phyloP scores from a whole-genome alignment of 2,888 invertebrate species.

The Drosophila atroscutellata region DNA sequence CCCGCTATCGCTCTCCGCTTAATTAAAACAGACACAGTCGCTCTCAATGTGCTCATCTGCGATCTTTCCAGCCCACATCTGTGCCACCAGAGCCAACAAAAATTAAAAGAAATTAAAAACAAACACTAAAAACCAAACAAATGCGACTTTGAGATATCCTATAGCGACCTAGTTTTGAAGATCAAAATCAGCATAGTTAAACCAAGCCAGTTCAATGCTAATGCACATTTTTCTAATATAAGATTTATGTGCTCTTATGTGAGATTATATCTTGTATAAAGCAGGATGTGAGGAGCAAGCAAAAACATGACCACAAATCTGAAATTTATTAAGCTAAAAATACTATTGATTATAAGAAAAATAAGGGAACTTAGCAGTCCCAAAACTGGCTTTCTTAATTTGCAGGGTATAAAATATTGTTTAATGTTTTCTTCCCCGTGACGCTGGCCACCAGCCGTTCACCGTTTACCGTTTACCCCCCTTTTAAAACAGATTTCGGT shows the following conservation, averaged over 20 bases:
- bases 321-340: background rate
- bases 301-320: background rate
- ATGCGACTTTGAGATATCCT: slow-evolving; percentile 31
- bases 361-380: background rate
- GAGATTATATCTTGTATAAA: background rate
- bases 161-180: background rate
- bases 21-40: slow-evolving; percentile 75
- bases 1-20: slow-evolving; percentile 56
- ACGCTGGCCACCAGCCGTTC: slow-evolving; percentile 21
- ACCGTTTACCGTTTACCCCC: slow-evolving; percentile 30
- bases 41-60: slow-evolving; percentile 59
- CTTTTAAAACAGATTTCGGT: slow-evolving; percentile 15
- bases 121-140: slow-evolving; percentile 10
- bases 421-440: slow-evolving; percentile 15
- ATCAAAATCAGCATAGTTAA: background rate
- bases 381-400: background rate
- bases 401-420: slow-evolving; percentile 44
- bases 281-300: background rate
- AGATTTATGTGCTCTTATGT: background rate
- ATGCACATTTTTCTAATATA: background rate
- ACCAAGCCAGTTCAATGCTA: background rate
- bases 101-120: slow-evolving; percentile 77
- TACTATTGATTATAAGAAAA: background rate
- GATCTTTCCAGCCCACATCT: slow-evolving; percentile 72
- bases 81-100: slow-evolving; percentile 57